Conservation (phyloP, 2,888 invertebrate species). For the Plebejus argus region DNA sequence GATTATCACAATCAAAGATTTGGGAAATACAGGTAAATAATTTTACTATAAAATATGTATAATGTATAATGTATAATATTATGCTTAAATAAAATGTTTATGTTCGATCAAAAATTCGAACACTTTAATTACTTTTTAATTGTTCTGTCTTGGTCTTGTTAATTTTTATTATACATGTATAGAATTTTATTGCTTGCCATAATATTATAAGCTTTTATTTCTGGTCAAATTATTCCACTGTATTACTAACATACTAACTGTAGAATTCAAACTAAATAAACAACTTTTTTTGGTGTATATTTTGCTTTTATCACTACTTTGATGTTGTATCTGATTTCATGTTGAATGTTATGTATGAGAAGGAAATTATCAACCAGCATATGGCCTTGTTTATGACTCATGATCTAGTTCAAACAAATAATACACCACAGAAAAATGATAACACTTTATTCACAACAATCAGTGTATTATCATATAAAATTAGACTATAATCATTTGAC, state of each 20-base stretch:
- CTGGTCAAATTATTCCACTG: background rate
- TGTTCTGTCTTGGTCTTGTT: constrained; percentile 29
- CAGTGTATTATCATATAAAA: background rate
- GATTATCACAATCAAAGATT: constrained; percentile 93
- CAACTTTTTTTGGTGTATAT: constrained; percentile 2
- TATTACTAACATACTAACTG: background rate
- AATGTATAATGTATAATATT: no score
- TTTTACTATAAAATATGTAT: constrained; percentile 34
- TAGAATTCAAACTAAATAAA: background rate
- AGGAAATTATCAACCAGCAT: constrained; percentile 1
- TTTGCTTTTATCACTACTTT: background rate
- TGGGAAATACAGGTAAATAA: constrained; percentile 91
- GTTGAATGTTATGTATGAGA: background rate
- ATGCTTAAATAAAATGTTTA: no score
- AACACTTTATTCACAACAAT: background rate
- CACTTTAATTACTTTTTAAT: no score
- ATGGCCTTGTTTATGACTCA: constrained; percentile 16
- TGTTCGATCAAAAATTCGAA: no score
- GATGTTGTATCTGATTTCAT: constrained; percentile 4
- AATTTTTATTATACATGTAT: constrained; percentile 29
- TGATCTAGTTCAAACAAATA: background rate
- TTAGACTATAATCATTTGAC: no score
- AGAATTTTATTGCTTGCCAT: constrained; percentile 17
- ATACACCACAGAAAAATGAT: background rate
- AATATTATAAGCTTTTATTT: background rate